Conservation (phyloP, 2,888 invertebrate species). For the Elaeidobius kamerunicus region DNA sequence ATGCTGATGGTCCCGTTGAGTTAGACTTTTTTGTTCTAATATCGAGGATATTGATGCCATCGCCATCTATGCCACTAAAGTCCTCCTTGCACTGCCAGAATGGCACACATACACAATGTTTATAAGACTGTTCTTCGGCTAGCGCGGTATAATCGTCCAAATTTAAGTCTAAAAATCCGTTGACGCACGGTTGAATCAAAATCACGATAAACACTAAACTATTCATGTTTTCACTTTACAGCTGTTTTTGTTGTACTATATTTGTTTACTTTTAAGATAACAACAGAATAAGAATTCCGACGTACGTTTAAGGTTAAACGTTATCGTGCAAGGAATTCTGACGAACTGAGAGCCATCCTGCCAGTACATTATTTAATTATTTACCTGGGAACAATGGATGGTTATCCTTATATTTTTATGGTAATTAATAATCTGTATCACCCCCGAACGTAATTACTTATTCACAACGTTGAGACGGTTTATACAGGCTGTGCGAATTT, state of each 20-base stretch:
- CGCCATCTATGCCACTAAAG: constrained; percentile 40
- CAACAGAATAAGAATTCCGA: too few species aligned
- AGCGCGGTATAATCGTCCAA: constrained; percentile 1
- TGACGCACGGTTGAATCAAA: neutral
- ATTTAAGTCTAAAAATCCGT: neutral
- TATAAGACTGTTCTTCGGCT: constrained; percentile 6
- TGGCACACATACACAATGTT: constrained; percentile 44
- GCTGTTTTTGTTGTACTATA: neutral
- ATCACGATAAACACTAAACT: neutral
- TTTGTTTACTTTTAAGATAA: neutral
- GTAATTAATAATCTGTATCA: too few species aligned
- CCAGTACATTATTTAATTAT: too few species aligned
- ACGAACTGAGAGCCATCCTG: too few species aligned
- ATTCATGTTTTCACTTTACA: constrained; percentile 1
- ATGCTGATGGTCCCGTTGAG: constrained; percentile 11
- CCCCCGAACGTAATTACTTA: too few species aligned
- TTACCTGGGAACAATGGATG: too few species aligned
- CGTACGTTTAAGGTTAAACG: too few species aligned
- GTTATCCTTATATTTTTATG: too few species aligned
- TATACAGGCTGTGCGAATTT: too few species aligned
- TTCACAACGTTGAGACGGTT: too few species aligned
- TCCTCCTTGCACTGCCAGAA: constrained; percentile 47
- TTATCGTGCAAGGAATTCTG: too few species aligned
- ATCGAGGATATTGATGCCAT: constrained; percentile 40
- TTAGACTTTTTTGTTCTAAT: constrained; percentile 3